A percentile compares a stretch with the other conserved stretches of the same genome.
Evolutionary conservation across 23 tunicate genomes (phyloP).

Genomic region (Diplosoma virens): DNA sequence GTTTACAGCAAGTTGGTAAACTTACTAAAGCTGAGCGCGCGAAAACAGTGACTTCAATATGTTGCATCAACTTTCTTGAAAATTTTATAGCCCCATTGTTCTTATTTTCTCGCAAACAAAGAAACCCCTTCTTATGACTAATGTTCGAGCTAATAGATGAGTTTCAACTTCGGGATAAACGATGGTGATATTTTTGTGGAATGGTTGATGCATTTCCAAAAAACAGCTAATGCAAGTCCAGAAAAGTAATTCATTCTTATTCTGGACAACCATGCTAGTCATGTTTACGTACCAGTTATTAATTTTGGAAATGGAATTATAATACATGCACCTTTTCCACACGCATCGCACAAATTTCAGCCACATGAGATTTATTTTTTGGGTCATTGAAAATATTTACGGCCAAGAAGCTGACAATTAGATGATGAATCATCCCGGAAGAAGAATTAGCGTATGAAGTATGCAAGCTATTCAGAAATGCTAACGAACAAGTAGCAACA

Average conservation of each 20-base stretch:
- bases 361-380: constrained; percentile 28
- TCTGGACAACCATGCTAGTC: constrained; percentile 26
- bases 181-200: constrained; percentile 9
- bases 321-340: constrained; percentile 23
- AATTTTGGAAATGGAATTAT: constrained; percentile 11
- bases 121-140: neutral
- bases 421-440: constrained; percentile 5
- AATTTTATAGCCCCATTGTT: constrained; percentile 9
- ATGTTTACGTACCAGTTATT: constrained; percentile 10
- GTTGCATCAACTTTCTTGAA: constrained; percentile 14
- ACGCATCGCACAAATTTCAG: constrained; percentile 17
- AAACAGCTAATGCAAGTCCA: neutral
- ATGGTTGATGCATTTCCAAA: constrained; percentile 6
- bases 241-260: neutral
- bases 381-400: constrained; percentile 23
- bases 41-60: constrained; percentile 9
- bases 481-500: neutral
- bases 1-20: constrained; percentile 23
- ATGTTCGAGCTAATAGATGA: neutral
- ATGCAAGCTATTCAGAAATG: neutral
- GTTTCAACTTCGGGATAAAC: constrained; percentile 6
- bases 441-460: neutral
- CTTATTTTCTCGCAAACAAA: constrained; percentile 19
- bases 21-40: constrained; percentile 28
- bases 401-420: neutral